Evolutionary conservation across 1,140 invertebrate species (phyloP), one percentile per base, ranked within the genome.

Genomic region (Acromyrmex echinatior): DNA sequence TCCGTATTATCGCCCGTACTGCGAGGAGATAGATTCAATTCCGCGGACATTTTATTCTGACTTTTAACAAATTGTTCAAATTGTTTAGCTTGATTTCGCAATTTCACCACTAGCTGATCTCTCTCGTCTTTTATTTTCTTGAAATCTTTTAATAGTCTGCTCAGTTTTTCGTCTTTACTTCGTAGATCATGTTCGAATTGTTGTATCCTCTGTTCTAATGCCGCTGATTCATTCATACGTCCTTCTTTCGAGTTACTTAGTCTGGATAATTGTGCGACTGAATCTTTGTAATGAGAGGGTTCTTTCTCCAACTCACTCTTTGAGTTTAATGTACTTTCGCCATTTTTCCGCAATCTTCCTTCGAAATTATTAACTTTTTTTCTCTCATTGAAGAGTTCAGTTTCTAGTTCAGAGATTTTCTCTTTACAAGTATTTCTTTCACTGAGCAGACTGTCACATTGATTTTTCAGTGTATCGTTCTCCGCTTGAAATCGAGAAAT

Each of bases 31-130:
- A 93, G 79, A 88, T 92, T 95, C 39, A 95, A 91, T 86, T 95
- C 94, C 3, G 90, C 92, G 0, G 93, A 94, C 0, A 94, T 87
- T 92, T 94, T 93, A 65, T 87, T 93, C 56, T 94, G 93, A 76
- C 87, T 94, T 25, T 93, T 94, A 0, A 95, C 87, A 53, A 94
- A 93, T 56, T 93, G 93, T 60, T 95, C 94, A 56, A 95, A 95
- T 21, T 93, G 93, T 35, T 93, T 92, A 0, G 94, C 92, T 76
- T 95, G 94, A 90, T 94, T 93, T 82, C 93, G 93, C 53, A 95
- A 84, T 76, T 94, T 95, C 25, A 71, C 51, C 10, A 94, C 87
- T 16, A 94, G 74, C 14, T 92, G 91, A 76, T 95, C 93, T 71
- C 94, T 86, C 18, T 95, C 94, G 12, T 92, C 86, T 68, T 93